Conservation (phyloP, 2,888 invertebrate genomes). For the Digitonthophagus gazella region DNA sequence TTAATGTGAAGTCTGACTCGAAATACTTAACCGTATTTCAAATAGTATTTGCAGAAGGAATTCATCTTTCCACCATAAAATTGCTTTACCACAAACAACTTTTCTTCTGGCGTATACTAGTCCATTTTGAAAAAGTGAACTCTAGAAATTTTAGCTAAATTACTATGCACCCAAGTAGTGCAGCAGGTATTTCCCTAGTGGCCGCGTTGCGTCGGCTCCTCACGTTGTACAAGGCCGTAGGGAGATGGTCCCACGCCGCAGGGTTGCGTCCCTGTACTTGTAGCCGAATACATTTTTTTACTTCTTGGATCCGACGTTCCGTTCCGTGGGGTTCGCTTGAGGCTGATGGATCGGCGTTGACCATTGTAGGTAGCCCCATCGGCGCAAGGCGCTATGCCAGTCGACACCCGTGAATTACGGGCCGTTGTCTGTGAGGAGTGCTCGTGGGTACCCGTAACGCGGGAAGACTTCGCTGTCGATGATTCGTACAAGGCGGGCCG, state of each 20-base stretch:
- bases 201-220: not conserved
- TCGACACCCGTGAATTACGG: conserved; percentile 12
- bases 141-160: too few species aligned
- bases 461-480: conserved; percentile 21
- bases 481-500: conserved; percentile 1
- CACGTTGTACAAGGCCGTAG: not conserved
- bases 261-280: conserved; percentile 1
- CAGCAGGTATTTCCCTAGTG: not conserved
- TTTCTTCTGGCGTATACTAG: too few species aligned
- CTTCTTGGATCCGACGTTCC: conserved; percentile 35
- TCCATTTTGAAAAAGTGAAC: too few species aligned
- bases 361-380: conserved; percentile 30
- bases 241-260: conserved; percentile 21
- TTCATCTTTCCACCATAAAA: too few species aligned
- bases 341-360: conserved; percentile 35
- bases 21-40: too few species aligned
- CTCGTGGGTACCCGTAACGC: conserved; percentile 21
- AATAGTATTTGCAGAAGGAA: too few species aligned
- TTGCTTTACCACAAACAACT: too few species aligned
- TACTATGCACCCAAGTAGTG: too few species aligned
- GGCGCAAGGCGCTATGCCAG: conserved; percentile 22
- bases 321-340: conserved; percentile 33
- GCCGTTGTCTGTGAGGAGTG: conserved; percentile 25
- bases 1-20: too few species aligned
- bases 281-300: conserved; percentile 32